Evolutionary conservation across 2,113 vertebrate species (phyloP).

Genomic region (Sarotherodon lohbergeri): DNA sequence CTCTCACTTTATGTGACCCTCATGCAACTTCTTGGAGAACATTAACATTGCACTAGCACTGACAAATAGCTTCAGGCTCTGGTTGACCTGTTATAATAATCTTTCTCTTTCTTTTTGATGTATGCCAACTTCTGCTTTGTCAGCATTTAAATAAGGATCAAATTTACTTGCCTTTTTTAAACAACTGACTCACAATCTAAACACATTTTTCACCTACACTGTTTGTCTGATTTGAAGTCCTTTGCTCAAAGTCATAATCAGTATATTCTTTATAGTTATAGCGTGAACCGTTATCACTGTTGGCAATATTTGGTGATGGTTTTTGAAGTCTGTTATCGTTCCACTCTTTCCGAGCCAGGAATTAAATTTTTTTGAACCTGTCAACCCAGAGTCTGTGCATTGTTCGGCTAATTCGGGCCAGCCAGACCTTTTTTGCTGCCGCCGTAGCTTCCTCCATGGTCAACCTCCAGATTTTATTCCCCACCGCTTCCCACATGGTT

Average conservation of each 20-base stretch:
- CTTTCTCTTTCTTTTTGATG: not conserved
- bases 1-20: too few species aligned
- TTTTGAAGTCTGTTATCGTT: accelerated
- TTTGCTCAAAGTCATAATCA: not conserved
- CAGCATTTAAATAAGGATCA: not conserved
- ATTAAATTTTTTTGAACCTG: too few species aligned
- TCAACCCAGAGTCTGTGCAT: too few species aligned
- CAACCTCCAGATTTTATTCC: accelerated
- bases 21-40: too few species aligned
- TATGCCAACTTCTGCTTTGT: not conserved
- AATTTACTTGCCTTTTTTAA: not conserved
- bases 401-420: too few species aligned
- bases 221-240: not conserved
- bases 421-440: not conserved
- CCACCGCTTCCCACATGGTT: too few species aligned
- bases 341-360: too few species aligned
- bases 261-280: not conserved
- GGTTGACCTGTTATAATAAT: not conserved
- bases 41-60: too few species aligned
- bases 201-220: not conserved
- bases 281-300: accelerated
- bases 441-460: not conserved
- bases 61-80: too few species aligned
- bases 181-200: too few species aligned
- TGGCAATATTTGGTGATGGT: not conserved